These are phyloP conservation scores for Trachelus troglodyta DNA, from an alignment of 2,888 invertebrate species.

Conservation along the genomic window DNA sequence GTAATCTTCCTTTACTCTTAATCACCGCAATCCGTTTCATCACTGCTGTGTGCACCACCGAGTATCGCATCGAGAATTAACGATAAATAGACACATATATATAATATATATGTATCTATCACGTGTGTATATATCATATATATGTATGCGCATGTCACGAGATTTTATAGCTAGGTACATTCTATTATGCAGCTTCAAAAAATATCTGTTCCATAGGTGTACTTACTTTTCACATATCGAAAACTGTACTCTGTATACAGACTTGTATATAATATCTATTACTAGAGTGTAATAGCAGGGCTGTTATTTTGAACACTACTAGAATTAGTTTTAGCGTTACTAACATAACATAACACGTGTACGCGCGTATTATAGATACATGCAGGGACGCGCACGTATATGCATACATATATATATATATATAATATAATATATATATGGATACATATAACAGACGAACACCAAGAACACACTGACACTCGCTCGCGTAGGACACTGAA, in stretches of 20 bases:
- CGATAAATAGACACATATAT: conserved; percentile 1
- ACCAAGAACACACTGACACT: neutral
- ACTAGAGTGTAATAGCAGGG: conserved; percentile 42
- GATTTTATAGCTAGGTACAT: conserved; percentile 4
- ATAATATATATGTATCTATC: neutral
- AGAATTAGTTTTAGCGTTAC: conserved; percentile 39
- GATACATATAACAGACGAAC: conserved; percentile 6
- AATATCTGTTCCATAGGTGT: conserved; percentile 50
- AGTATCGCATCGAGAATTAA: neutral
- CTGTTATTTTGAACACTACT: conserved; percentile 41
- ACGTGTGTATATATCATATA: neutral
- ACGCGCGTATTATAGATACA: neutral
- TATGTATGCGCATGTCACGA: conserved; percentile 20
- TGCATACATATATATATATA: neutral
- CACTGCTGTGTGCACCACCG: neutral
- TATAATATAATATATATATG: conserved; percentile 12
- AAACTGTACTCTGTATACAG: conserved; percentile 31
- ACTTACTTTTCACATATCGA: conserved; percentile 53
- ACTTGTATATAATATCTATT: conserved; percentile 26
- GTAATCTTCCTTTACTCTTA: neutral
- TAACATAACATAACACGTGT: neutral
- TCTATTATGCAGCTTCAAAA: neutral
- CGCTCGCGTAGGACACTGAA: neutral
- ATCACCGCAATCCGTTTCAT: neutral
- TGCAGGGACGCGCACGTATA: neutral